phyloP scores from a whole-genome alignment of 2,888 invertebrate genomes.

The Timema cristinae region DNA sequence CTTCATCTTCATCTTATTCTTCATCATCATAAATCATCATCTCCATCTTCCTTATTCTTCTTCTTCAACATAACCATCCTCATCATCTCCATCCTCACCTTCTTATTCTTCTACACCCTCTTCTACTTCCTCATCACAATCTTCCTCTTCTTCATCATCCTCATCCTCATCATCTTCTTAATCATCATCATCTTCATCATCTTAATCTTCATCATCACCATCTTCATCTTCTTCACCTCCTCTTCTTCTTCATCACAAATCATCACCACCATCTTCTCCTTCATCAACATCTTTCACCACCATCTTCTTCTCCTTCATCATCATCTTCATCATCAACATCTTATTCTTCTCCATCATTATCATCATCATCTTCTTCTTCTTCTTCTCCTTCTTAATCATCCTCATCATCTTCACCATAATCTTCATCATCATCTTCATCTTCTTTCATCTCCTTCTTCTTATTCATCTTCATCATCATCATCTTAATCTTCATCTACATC shows the following conservation, averaged over 20 bases:
- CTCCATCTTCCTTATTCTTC: background rate
- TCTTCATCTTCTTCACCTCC: conserved; percentile 18
- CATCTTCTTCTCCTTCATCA: conserved; percentile 23
- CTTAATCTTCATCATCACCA: conserved; percentile 20
- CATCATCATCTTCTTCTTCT: background rate
- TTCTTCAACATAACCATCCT: conserved; percentile 8
- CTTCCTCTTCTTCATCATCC: too few species aligned
- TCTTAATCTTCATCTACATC: conserved; percentile 17
- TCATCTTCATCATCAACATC: conserved; percentile 19
- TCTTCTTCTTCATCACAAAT: background rate
- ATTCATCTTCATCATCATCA: background rate
- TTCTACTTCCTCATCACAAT: conserved; percentile 16
- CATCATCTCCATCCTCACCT: conserved; percentile 7
- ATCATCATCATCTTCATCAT: conserved; percentile 25
- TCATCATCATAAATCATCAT: conserved; percentile 18
- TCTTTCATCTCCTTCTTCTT: background rate
- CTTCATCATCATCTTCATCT: background rate
- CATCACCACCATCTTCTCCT: too few species aligned
- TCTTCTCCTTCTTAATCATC: background rate
- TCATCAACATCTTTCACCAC: conserved; percentile 17
- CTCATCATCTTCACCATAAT: background rate
- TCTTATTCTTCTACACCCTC: background rate
- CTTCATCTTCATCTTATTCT: background rate
- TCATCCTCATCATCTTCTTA: conserved; percentile 19
- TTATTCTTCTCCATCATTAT: background rate